These are phyloP conservation scores for Engystomops pustulosus DNA, from an alignment of 2,113 vertebrate genomes.

Conservation along the genomic window DNA sequence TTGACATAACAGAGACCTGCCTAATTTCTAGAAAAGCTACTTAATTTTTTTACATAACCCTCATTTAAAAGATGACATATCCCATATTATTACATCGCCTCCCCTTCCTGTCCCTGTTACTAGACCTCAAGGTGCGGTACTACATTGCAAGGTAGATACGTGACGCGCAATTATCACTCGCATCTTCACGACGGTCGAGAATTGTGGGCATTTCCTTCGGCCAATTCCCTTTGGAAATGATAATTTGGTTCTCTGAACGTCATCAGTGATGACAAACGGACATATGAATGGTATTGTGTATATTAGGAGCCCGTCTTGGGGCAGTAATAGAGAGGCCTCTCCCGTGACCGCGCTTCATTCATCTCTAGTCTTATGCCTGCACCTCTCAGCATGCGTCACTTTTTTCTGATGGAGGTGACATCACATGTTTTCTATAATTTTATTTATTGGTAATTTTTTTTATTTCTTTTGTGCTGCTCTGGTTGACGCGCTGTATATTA, in stretches of 20 bases:
- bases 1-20: too few relatives aligned
- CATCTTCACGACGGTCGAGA: background rate
- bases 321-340: background rate
- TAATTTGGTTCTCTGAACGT: background rate
- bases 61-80: too few relatives aligned
- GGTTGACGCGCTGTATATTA: background rate
- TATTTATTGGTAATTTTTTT: background rate
- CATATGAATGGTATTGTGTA: conserved; percentile 12
- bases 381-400: too few relatives aligned
- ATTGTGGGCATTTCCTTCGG: background rate
- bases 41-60: too few relatives aligned
- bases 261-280: conserved; percentile 8
- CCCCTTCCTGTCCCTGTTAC: background rate
- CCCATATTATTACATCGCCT: too few relatives aligned
- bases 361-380: conserved; percentile 10
- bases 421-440: background rate
- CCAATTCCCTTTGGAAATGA: background rate
- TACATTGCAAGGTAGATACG: background rate
- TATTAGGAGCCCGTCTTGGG: background rate
- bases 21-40: too few relatives aligned
- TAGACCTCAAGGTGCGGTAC: background rate
- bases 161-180: conserved; percentile 13
- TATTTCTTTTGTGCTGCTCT: background rate
- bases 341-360: too few relatives aligned
- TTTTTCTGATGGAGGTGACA: background rate